These are phyloP conservation scores for Mallotus villosus DNA, from an alignment of 2,797 vertebrate genomes.

Conservation along the genomic window DNA sequence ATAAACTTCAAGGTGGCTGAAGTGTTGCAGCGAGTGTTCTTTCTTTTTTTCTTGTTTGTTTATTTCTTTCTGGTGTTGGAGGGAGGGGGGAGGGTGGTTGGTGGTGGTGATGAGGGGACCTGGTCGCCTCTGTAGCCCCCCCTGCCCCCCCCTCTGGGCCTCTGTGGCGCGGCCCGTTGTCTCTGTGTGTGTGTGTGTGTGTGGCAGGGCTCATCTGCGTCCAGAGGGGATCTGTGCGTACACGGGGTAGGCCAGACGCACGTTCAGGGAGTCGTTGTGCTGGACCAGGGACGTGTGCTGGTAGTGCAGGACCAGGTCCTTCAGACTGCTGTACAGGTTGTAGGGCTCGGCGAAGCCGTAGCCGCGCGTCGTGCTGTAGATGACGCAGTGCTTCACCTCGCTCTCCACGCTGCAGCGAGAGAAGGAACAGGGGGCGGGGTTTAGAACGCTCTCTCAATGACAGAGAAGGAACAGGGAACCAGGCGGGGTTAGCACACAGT, in stretches of 20 bases:
- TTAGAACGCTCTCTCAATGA: background rate
- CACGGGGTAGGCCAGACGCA: slow-evolving; percentile 91
- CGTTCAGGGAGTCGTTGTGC: slow-evolving; percentile 96
- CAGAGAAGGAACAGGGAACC: background rate
- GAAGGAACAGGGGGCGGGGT: background rate
- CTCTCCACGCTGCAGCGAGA: slow-evolving; percentile 82
- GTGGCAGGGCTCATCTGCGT: slow-evolving; percentile 82
- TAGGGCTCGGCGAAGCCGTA: slow-evolving; percentile 95
- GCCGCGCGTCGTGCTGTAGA: slow-evolving; percentile 92
- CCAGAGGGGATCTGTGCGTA: slow-evolving; percentile 90
- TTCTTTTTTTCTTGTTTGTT: slow-evolving; percentile 40
- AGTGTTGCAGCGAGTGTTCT: slow-evolving; percentile 73
- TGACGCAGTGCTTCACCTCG: slow-evolving; percentile 96
- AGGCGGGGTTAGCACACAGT: background rate
- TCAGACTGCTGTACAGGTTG: slow-evolving; percentile 93
- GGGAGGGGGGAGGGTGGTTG: slow-evolving; percentile 20
- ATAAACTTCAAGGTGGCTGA: slow-evolving; percentile 84
- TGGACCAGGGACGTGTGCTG: slow-evolving; percentile 93
- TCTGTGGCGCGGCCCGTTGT: slow-evolving; percentile 20
- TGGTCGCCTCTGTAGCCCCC: background rate
- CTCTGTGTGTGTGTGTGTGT: slow-evolving; percentile 2
- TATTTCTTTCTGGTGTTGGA: slow-evolving; percentile 26
- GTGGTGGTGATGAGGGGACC: background rate
- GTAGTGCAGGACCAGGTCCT: slow-evolving; percentile 97
- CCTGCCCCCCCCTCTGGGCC: slow-evolving; percentile 26